phyloP scores from a whole-genome alignment of 2,113 vertebrate genomes.

The Loxodonta africana region DNA sequence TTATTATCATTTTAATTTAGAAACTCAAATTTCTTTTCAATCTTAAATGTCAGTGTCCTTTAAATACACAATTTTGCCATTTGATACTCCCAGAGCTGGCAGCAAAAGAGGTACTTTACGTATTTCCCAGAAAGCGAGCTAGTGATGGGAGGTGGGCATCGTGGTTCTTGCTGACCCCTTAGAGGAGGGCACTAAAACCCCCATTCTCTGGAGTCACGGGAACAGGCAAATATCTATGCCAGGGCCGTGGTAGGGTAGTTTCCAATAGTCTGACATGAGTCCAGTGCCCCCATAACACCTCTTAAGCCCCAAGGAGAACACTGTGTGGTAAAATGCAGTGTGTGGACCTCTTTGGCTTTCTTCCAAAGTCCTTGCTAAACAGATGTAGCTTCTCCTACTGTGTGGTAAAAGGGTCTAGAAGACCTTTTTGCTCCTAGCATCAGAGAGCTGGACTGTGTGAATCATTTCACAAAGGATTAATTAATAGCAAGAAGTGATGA shows the following conservation, averaged over 20 bases:
- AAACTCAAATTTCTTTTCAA: slow-evolving; percentile 76
- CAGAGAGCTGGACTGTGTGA: background rate
- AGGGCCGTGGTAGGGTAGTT: background rate
- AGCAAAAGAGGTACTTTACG: slow-evolving; percentile 45
- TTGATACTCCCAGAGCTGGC: slow-evolving; percentile 65
- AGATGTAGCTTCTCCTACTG: background rate
- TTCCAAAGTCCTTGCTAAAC: slow-evolving; percentile 46
- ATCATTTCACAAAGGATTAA: slow-evolving; percentile 1
- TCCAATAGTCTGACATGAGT: background rate
- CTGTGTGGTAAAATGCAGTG: background rate
- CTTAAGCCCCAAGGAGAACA: background rate
- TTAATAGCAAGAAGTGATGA: slow-evolving; percentile 17
- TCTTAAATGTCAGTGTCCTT: slow-evolving; percentile 78
- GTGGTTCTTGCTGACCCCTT: background rate
- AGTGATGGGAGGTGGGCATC: background rate
- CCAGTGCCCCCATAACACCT: background rate
- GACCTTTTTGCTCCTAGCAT: background rate
- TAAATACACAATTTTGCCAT: slow-evolving; percentile 70
- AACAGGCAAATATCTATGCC: background rate
- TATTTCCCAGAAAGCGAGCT: slow-evolving; percentile 56
- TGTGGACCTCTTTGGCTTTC: background rate
- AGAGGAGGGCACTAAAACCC: slow-evolving; percentile 35
- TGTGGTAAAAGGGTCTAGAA: slow-evolving; percentile 40
- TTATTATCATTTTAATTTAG: slow-evolving; percentile 77
- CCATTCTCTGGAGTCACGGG: slow-evolving; percentile 43